phyloP scores from a whole-genome alignment of 2,888 invertebrate genomes.

The Saturnia pavonia region DNA sequence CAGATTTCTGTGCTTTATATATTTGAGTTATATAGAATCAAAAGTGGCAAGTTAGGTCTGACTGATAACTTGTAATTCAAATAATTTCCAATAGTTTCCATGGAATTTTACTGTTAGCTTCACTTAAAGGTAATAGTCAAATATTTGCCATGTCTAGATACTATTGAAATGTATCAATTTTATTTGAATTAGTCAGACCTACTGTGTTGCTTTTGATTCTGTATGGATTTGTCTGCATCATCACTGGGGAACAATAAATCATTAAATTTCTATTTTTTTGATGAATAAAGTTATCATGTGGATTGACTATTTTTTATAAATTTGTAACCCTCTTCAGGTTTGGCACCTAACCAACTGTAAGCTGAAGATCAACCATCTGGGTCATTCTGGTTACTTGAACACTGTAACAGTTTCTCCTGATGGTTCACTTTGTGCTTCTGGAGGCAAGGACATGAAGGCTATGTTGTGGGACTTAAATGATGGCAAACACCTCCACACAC shows the following conservation, averaged over 20 bases:
- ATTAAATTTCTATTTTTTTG: neutral
- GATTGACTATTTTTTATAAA: neutral
- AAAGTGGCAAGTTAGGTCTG: too few species aligned
- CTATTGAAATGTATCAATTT: too few species aligned
- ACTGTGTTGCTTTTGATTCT: too few species aligned
- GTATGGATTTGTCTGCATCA: too few species aligned
- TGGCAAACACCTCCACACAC: slow-evolving; percentile 98
- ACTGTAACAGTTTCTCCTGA: slow-evolving; percentile 99
- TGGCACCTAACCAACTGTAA: slow-evolving; percentile 99
- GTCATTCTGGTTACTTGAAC: slow-evolving; percentile 98
- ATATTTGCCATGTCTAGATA: too few species aligned
- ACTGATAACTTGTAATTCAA: too few species aligned
- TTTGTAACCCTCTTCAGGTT: slow-evolving; percentile 78
- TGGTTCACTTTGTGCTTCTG: slow-evolving; percentile 99
- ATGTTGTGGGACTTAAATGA: slow-evolving; percentile 99
- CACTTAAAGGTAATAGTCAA: too few species aligned
- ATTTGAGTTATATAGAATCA: too few species aligned
- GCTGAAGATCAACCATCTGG: slow-evolving; percentile 98
- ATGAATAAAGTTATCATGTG: neutral
- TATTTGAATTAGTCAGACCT: too few species aligned
- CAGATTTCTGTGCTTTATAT: neutral
- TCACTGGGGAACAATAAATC: neutral
- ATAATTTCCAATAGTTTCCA: too few species aligned
- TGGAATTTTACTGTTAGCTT: too few species aligned
- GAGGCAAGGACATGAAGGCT: slow-evolving; percentile 99